A percentile compares a stretch with the other conserved stretches of the same genome.
Conservation (phyloP, 2,888 invertebrate genomes). For the Loripinus fragilis region DNA sequence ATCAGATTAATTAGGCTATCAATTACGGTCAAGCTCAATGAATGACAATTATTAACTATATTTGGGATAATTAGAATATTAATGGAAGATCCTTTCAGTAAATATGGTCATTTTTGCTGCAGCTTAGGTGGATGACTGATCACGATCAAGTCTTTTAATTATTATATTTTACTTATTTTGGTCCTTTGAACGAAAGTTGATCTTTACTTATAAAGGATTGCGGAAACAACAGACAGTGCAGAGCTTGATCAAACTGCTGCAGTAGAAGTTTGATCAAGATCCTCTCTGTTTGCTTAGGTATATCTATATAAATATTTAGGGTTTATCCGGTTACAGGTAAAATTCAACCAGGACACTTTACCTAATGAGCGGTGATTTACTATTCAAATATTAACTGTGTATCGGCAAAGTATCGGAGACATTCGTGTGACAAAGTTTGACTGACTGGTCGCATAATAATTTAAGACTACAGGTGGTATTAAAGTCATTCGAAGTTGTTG, state of each 20-base stretch:
- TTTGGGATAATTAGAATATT: conserved; percentile 11
- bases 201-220: too few relatives aligned
- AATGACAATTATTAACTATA: conserved; percentile 14
- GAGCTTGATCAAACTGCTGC: too few relatives aligned
- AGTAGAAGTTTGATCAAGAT: too few relatives aligned
- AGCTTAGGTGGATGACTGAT: too few relatives aligned
- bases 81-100: not conserved
- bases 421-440: not conserved
- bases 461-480: not conserved
- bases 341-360: not conserved
- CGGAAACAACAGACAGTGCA: too few relatives aligned
- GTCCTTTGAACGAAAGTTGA: too few relatives aligned
- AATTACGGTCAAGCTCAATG: not conserved
- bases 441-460: not conserved
- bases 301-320: not conserved
- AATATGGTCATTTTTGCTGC: not conserved
- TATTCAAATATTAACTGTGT: conserved; percentile 6
- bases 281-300: too few relatives aligned
- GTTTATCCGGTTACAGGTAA: not conserved
- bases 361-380: conserved; percentile 7
- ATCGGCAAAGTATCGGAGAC: conserved; percentile 1
- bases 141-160: too few relatives aligned
- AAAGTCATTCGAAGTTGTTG: not conserved
- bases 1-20: conserved; percentile 9
- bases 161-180: too few relatives aligned